Evolutionary conservation across 2,113 vertebrate species (phyloP).

Genomic region (Psophia crepitans): DNA sequence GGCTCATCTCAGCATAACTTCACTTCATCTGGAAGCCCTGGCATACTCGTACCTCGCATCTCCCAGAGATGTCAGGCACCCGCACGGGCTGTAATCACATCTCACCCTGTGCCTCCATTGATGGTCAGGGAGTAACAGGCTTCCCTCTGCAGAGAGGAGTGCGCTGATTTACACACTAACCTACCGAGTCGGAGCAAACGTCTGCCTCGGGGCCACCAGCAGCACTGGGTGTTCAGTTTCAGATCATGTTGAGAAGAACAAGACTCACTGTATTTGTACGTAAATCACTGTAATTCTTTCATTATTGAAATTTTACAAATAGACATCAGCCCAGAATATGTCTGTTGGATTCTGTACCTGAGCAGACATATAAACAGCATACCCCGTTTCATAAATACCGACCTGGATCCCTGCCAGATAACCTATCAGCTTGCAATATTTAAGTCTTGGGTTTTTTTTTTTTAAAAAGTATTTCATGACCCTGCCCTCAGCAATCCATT

Average conservation of each 20-base stretch:
- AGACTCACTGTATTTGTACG: accelerated
- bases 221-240: neutral
- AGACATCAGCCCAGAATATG: neutral
- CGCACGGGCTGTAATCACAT: accelerated
- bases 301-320: neutral
- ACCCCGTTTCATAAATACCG: neutral
- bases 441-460: neutral
- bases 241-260: neutral
- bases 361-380: neutral
- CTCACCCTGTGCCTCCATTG: neutral
- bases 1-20: neutral
- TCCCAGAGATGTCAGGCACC: neutral
- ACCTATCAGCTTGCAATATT: neutral
- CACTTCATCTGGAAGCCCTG: neutral
- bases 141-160: neutral
- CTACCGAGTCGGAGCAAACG: neutral
- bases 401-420: neutral
- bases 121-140: neutral
- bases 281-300: neutral
- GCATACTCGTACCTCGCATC: neutral
- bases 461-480: neutral
- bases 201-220: neutral
- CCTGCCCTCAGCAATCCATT: neutral
- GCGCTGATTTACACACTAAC: neutral
- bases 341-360: neutral